Evolutionary conservation across 2,797 vertebrate genomes (phyloP).

Genomic region (Pseudotriccus pelzelni): DNA sequence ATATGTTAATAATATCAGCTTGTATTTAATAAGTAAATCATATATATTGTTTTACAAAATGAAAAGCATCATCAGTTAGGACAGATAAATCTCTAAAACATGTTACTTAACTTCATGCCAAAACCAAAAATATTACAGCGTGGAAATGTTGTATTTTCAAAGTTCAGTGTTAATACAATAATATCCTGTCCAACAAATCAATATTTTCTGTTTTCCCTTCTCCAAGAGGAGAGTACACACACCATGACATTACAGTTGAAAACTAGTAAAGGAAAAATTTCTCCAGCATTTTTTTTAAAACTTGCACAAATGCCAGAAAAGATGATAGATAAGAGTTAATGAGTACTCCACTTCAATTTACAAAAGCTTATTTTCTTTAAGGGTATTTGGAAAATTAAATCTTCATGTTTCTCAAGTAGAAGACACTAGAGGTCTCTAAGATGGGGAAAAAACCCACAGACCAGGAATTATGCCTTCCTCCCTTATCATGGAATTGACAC

Average conservation of each 20-base stretch:
- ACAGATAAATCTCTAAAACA: conserved; percentile 42
- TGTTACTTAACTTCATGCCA: not conserved
- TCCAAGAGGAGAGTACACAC: not conserved
- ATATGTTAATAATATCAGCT: conserved; percentile 57
- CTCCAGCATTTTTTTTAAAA: not conserved
- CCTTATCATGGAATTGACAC: not conserved
- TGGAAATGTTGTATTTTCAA: not conserved
- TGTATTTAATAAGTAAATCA: conserved; percentile 65
- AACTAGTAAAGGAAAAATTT: not conserved
- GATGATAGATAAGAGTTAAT: not conserved
- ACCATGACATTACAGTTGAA: not conserved
- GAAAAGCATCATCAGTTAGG: conserved; percentile 21
- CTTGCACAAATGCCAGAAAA: not conserved
- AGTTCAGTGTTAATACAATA: not conserved
- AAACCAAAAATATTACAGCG: not conserved
- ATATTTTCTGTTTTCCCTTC: not conserved
- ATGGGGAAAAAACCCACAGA: rapidly evolving
- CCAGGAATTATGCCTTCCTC: not conserved
- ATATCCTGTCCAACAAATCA: not conserved
- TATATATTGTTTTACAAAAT: conserved; percentile 45
- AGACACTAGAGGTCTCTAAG: not conserved
- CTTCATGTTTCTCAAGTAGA: not conserved
- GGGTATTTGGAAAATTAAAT: not conserved
- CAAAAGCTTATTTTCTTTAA: not conserved
- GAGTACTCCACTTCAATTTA: not conserved